These are phyloP conservation scores for Meriones psammophilus DNA, from an alignment of 2,797 vertebrate genomes.

Conservation along the genomic window DNA sequence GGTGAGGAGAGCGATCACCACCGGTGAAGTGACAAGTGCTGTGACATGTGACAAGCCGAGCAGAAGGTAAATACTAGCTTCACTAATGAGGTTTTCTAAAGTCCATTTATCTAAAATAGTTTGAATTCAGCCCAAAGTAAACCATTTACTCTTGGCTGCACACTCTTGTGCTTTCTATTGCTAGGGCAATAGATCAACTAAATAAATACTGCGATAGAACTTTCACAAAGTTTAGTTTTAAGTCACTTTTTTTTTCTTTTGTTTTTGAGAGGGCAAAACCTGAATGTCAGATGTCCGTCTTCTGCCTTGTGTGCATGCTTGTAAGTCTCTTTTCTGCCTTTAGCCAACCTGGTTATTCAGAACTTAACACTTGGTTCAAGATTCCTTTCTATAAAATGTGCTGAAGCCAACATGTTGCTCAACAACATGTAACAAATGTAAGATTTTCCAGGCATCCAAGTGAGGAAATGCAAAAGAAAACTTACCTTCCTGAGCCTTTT, in stretches of 20 bases:
- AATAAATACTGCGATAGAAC: background rate
- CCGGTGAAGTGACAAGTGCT: background rate
- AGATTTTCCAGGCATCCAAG: background rate
- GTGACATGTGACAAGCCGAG: background rate
- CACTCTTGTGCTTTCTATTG: background rate
- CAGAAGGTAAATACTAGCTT: background rate
- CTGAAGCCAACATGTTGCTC: background rate
- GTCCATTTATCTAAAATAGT: background rate
- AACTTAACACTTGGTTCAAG: background rate
- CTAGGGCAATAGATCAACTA: background rate
- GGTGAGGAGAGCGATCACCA: background rate
- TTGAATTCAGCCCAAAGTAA: background rate
- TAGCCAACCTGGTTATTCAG: background rate
- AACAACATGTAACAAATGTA: background rate
- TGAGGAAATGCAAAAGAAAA: background rate
- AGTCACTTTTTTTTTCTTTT: background rate
- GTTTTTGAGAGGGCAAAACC: background rate
- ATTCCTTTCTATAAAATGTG: background rate
- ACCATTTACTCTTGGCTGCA: background rate
- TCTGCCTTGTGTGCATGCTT: background rate
- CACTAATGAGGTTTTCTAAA: background rate
- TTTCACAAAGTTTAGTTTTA: background rate
- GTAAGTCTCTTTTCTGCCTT: background rate
- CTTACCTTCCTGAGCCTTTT: background rate
- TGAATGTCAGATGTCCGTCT: background rate